These are phyloP conservation scores for Rhagologus leucostigma DNA, from an alignment of 2,113 vertebrate genomes.

Conservation along the genomic window DNA sequence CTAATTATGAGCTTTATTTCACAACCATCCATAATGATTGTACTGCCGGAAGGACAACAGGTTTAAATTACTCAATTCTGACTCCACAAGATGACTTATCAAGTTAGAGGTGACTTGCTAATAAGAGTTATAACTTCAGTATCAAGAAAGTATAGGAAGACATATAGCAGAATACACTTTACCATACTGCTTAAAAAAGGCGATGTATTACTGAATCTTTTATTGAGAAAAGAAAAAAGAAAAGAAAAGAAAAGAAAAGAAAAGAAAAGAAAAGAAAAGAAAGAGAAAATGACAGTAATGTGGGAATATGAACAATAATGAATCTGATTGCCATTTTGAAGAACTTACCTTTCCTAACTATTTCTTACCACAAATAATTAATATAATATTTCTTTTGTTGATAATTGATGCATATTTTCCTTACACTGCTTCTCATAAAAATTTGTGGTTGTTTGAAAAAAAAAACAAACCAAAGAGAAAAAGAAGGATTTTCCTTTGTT, in stretches of 20 bases:
- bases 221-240: not conserved
- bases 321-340: not conserved
- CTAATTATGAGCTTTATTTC: not conserved
- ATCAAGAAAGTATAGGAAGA: not conserved
- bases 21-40: not conserved
- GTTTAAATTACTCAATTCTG: not conserved
- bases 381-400: not conserved
- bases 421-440: not conserved
- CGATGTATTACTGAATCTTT: not conserved
- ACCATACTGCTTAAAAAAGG: not conserved
- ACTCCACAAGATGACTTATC: not conserved
- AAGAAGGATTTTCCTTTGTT: not conserved
- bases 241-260: not conserved
- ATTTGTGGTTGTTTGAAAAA: not conserved
- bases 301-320: not conserved
- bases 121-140: not conserved
- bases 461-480: not conserved
- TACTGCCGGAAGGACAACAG: not conserved
- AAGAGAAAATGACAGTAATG: not conserved
- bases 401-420: not conserved
- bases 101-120: not conserved
- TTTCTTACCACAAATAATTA: not conserved
- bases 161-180: not conserved
- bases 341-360: not conserved
- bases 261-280: too few relatives aligned